Base-by-base conservation (phyloP, 2,888 invertebrate species). In the Platycheirus albimanus region DNA sequence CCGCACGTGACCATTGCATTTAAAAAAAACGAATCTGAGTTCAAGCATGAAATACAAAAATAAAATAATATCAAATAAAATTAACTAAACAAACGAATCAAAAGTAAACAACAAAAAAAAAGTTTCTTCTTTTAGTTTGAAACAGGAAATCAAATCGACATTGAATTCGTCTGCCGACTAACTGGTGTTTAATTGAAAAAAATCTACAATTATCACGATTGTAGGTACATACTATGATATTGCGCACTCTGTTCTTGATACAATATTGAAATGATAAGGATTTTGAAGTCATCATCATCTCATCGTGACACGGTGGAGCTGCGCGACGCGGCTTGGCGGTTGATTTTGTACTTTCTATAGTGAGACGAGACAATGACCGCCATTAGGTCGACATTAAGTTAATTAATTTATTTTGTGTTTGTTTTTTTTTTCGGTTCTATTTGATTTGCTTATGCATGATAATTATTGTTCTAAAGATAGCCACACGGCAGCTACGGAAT, bases 201-300 rank as follows among this genome's bases (percentile, higher is more conserved):
- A 61, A 52, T 63, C 51, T 43, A 51, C 72, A 72, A 72, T 63
- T 52, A 63, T 36, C 20, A 13, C 24, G 41, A 58, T 71, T 52
- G 49, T 52, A n/a, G n/a, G n/a, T n/a, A n/a, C n/a, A n/a, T n/a
- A 61, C 19, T 71, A 15, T 63, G 45, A 45, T 52, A 63, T 64
- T 64, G 64, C 54, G 24, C 30, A 51, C n/a, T n/a, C n/a, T 47
- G 30, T 20, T 51, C 54, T 24, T 52, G 63, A 45, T 63, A 43
- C n/a, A n/a, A n/a, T n/a, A n/a, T n/a, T n/a, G n/a, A n/a, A n/a
- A 20, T 43, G 63, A 72, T 74, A 64, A 74, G 64, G 38, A 64
- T 41, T 47, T 45, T 36, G 11, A 54, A 56, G 54, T 56, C 64
- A 54, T 74, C 52, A 54, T 24, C 24, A 43, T 11, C 8, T 13